These are phyloP conservation scores for Catagonus wagneri DNA, from an alignment of 2,113 vertebrate species.

Conservation along the genomic window DNA sequence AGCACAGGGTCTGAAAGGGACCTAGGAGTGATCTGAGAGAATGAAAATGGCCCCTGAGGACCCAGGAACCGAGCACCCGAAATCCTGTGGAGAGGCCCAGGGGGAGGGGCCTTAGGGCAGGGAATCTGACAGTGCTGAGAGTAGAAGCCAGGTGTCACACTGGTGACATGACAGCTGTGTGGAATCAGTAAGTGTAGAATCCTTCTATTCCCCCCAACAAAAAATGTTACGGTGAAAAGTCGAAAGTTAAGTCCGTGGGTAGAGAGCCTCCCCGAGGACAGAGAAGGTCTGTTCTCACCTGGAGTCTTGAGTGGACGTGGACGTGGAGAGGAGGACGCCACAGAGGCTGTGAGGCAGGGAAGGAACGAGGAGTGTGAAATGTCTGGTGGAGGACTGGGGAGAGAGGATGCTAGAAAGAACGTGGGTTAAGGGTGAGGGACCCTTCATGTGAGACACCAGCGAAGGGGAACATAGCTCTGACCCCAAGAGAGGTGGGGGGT, in stretches of 20 bases:
- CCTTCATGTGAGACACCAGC: too few relatives aligned
- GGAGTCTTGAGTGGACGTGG: background rate
- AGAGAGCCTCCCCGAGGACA: background rate
- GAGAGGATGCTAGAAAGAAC: background rate
- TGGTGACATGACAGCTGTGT: background rate
- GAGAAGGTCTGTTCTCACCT: background rate
- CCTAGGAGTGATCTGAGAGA: too few relatives aligned
- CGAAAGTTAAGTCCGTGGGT: background rate
- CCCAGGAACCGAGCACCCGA: background rate
- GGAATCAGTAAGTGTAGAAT: background rate
- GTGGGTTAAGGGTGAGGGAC: too few relatives aligned
- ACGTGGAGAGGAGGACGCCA: background rate
- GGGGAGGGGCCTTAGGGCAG: background rate
- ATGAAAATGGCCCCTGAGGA: background rate
- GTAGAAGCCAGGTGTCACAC: background rate
- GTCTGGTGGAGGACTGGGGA: background rate
- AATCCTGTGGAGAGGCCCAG: background rate
- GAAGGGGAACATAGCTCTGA: background rate
- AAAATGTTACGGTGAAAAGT: background rate
- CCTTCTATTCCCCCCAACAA: fast-evolving
- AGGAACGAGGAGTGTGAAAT: background rate
- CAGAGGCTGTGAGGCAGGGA: background rate
- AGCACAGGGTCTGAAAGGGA: background rate
- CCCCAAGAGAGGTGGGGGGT: background rate
- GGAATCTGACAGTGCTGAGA: background rate